Conservation (phyloP, 1,140 invertebrate genomes). For the Argopecten irradians region DNA sequence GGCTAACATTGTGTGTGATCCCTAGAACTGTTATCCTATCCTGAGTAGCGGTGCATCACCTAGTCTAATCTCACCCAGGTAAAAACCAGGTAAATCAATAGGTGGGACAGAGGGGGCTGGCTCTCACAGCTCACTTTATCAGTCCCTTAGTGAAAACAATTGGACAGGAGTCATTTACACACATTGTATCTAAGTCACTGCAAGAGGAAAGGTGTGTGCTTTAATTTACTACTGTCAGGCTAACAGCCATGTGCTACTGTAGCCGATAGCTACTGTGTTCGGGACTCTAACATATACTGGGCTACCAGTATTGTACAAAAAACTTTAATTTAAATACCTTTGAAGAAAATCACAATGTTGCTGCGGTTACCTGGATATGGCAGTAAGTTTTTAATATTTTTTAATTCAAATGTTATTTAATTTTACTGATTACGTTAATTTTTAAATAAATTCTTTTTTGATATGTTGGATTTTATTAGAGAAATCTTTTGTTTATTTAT, state of each 20-base stretch:
- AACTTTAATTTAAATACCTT: background rate
- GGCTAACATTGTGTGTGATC: background rate
- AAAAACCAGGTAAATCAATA: slow-evolving; percentile 17
- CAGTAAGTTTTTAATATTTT: too few relatives aligned
- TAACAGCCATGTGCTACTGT: background rate
- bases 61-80: background rate
- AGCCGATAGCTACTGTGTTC: background rate
- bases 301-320: background rate
- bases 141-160: slow-evolving; percentile 3
- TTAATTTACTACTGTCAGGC: background rate
- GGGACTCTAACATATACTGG: background rate
- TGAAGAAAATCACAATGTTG: background rate
- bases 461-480: too few relatives aligned
- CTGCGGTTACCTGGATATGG: background rate
- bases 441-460: too few relatives aligned
- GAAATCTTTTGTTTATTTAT: too few relatives aligned
- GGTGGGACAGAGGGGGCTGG: background rate
- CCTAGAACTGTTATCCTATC: background rate
- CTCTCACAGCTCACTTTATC: background rate
- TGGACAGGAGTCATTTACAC: background rate
- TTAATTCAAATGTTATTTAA: too few relatives aligned
- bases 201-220: slow-evolving; percentile 6
- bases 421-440: too few relatives aligned
- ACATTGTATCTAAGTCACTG: background rate
- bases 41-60: background rate